Conservation (phyloP, 2,888 invertebrate genomes). For the Diogma glabrata region DNA sequence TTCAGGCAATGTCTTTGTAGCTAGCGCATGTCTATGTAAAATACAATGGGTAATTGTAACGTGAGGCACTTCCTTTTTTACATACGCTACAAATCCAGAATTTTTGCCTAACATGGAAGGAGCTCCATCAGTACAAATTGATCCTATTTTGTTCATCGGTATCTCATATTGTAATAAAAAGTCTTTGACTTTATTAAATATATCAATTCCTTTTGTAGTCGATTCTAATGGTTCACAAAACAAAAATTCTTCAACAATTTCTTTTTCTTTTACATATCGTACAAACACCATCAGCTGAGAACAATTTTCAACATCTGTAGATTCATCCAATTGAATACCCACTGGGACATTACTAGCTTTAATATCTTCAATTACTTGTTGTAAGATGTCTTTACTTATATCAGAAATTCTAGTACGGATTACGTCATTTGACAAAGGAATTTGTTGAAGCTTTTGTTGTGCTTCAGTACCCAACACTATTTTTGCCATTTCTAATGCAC, state of each 20-base stretch:
- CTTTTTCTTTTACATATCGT: background rate
- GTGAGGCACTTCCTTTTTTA: background rate
- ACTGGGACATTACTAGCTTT: no score
- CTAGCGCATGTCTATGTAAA: background rate
- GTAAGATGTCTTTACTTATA: no score
- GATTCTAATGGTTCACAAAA: no score
- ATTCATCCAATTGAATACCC: background rate
- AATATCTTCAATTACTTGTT: no score
- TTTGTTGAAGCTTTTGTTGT: no score
- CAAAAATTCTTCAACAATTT: no score
- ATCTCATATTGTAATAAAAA: no score
- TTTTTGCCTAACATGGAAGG: conserved; percentile 5
- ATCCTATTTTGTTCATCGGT: no score
- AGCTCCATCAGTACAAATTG: conserved; percentile 20
- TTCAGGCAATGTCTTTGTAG: conserved; percentile 3
- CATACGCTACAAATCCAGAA: background rate
- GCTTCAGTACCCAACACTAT: background rate
- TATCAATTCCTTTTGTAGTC: no score
- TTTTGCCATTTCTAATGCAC: background rate
- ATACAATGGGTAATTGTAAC: background rate
- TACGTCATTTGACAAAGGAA: no score
- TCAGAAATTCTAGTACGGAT: no score
- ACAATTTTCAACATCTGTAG: background rate
- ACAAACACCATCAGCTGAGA: background rate
- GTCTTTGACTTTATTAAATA: no score